These are phyloP conservation scores for Drosophila emarginata DNA, from an alignment of 2,888 invertebrate species.

Conservation along the genomic window DNA sequence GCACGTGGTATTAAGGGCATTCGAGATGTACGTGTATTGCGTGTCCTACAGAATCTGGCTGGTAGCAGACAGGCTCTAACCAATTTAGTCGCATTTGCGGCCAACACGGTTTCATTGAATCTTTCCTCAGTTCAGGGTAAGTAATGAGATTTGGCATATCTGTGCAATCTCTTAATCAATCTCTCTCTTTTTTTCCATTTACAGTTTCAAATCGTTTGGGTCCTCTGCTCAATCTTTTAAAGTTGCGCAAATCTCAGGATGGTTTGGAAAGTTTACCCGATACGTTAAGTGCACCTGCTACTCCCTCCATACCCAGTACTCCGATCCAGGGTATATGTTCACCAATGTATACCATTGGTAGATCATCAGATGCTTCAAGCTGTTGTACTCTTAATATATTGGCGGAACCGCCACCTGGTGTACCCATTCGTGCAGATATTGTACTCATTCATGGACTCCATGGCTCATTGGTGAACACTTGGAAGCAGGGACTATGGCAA, in stretches of 20 bases:
- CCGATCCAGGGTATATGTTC: conserved; percentile 35
- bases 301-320: conserved; percentile 49
- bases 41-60: conserved; percentile 75
- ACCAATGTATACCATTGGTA: conserved; percentile 37
- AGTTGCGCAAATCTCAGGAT: conserved; percentile 77
- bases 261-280: conserved; percentile 79
- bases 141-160: conserved; percentile 20
- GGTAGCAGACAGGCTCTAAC: conserved; percentile 80
- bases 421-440: conserved; percentile 85
- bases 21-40: conserved; percentile 78
- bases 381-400: conserved; percentile 80
- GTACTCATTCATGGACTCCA: conserved; percentile 89
- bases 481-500: conserved; percentile 90
- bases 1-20: conserved; percentile 80
- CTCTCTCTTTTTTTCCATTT: conserved; percentile 2
- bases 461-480: conserved; percentile 90
- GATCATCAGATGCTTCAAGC: conserved; percentile 58
- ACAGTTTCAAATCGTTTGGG: conserved; percentile 81
- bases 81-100: conserved; percentile 81
- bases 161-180: neutral
- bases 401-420: conserved; percentile 79
- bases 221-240: conserved; percentile 80
- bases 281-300: conserved; percentile 46
- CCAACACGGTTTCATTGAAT: conserved; percentile 81
- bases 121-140: conserved; percentile 82